phyloP scores from a whole-genome alignment of 1,140 invertebrate genomes.

The Dermatophagoides farinae region DNA sequence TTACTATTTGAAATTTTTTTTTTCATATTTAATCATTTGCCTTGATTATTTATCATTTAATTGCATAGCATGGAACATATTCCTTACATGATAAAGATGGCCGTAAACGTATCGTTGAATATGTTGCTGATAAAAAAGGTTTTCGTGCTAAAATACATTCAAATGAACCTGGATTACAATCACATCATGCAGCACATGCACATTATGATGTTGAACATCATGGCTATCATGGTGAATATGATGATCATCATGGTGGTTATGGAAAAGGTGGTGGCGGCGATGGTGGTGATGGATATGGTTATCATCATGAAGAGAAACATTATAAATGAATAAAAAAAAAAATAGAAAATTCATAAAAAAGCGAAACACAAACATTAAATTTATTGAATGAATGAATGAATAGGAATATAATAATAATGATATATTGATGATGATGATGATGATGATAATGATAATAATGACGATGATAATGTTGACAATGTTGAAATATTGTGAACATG shows the following conservation, averaged over 20 bases:
- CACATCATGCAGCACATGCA: slow-evolving; percentile 1
- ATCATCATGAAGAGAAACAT: background rate
- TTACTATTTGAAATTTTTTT: background rate
- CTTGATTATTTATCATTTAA: background rate
- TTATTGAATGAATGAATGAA: too few species aligned
- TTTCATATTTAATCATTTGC: background rate
- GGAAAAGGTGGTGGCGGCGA: background rate
- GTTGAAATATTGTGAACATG: too few species aligned
- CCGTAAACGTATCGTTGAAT: slow-evolving; percentile 16
- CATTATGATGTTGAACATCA: background rate
- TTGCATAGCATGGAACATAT: slow-evolving; percentile 16
- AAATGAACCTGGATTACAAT: slow-evolving; percentile 15
- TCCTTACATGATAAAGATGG: slow-evolving; percentile 16
- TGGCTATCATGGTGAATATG: slow-evolving; percentile 1
- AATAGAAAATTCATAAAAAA: too few species aligned
- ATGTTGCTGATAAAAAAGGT: slow-evolving; percentile 15
- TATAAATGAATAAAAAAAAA: too few species aligned
- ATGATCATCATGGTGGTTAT: background rate
- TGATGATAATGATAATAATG: too few species aligned
- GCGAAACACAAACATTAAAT: too few species aligned
- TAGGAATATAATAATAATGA: too few species aligned
- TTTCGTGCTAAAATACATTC: slow-evolving; percentile 14
- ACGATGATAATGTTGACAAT: too few species aligned
- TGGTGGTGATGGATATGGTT: background rate
- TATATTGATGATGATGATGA: too few species aligned